Conservation (phyloP, 2,888 invertebrate genomes). For the Liopterus haemorrhoidalis region DNA sequence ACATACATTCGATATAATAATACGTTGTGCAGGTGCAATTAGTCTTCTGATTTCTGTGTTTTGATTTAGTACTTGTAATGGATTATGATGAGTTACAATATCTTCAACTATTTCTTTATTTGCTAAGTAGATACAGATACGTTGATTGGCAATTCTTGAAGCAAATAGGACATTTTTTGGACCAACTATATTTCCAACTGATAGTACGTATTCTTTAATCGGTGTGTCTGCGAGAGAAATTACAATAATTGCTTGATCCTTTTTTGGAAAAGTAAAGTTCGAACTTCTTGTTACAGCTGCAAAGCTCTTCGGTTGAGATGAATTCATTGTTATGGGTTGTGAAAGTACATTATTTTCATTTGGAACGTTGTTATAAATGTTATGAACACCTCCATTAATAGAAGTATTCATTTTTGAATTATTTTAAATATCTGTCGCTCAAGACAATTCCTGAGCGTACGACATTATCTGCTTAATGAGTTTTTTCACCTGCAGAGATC, state of each 20-base stretch:
- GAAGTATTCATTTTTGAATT: no score
- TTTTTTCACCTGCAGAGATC: no score
- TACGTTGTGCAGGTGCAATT: constrained; percentile 7
- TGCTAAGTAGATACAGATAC: constrained; percentile 14
- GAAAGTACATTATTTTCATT: no score
- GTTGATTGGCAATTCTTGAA: constrained; percentile 14
- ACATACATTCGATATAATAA: constrained; percentile 17
- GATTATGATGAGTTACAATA: constrained; percentile 10
- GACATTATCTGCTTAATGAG: no score
- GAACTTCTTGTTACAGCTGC: no score
- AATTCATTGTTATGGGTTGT: no score
- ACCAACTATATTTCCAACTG: constrained; percentile 13
- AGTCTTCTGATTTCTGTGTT: constrained; percentile 12
- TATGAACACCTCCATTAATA: no score
- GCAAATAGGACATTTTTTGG: constrained; percentile 17
- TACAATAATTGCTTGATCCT: constrained; percentile 8
- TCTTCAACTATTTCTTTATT: constrained; percentile 10
- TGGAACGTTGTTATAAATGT: no score
- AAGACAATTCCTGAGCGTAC: no score
- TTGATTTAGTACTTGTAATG: constrained; percentile 5
- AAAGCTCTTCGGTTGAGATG: no score
- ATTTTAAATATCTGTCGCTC: no score
- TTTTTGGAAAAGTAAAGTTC: no score
- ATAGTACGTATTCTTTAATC: constrained; percentile 7
- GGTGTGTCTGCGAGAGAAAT: background rate